Base-by-base conservation (phyloP, 2,797 vertebrate species). In the Cirrhinus mrigala region DNA sequence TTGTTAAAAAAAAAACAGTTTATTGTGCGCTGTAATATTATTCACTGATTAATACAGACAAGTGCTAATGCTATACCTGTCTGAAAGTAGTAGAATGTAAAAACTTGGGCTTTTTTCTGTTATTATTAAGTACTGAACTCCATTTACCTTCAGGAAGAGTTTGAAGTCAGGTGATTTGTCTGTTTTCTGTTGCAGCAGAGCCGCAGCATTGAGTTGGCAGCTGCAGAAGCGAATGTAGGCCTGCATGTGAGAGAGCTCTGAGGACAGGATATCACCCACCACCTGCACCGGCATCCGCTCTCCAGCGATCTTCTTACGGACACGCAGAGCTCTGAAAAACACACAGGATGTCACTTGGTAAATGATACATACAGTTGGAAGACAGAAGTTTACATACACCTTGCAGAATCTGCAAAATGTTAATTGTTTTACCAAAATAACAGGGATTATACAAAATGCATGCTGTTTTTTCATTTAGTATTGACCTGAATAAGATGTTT, bases 171-270 rank as follows among this genome's bases (percentile, higher is more conserved):
- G 62, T 27, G 98, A 96, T 54, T 95, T 96, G 33, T 99, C 97
- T 0, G 96, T 98, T 89, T 96, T 98, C 56, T 94, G 96, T 91
- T 99, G 98, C 37, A 99, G 92, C 90, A 99, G 85, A 0, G 96
- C 58, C 0, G 98, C 97, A 0, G 97, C 97, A 0, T 98, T 98
- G 3, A 99, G 97, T 93, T 99, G 98, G 85, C 96, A 97, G 92
- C 98, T 98, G 90, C 98, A 99, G 96, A 99, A 99, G 11, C 96
- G 95, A 87, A 99, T 97, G 92, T 99, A 99, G 29, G 98, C 96
- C 93, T 98, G 98, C 98, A 99, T 97, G 94, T 98, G 97, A 16
- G 97, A 94, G 27, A 99, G 96, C 92, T 99, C 97, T 0, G 95
- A 93, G 0, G 96, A 95, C 82, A 99, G 89, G 90, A 99, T 96